These are phyloP conservation scores for Strigops habroptila DNA, from an alignment of 2,113 vertebrate genomes.

Conservation along the genomic window DNA sequence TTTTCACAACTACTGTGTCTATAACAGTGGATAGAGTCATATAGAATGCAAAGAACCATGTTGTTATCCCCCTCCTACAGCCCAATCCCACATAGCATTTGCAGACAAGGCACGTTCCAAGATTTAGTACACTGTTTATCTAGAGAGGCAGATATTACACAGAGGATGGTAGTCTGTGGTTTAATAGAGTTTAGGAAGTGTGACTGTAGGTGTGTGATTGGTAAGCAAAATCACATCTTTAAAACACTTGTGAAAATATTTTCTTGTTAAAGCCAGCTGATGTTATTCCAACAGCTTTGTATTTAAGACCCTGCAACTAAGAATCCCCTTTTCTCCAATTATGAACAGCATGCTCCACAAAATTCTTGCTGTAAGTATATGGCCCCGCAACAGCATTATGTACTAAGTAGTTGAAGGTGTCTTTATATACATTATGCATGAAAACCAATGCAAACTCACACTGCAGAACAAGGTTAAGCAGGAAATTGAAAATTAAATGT, in stretches of 20 bases:
- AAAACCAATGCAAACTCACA: neutral
- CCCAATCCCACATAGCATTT: neutral
- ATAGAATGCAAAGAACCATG: neutral
- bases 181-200: neutral
- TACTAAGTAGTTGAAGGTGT: neutral
- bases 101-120: neutral
- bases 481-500: slow-evolving; percentile 36
- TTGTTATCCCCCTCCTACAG: neutral
- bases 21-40: neutral
- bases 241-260: neutral
- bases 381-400: neutral
- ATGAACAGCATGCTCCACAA: neutral
- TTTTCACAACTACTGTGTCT: neutral
- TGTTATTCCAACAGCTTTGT: neutral
- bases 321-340: neutral
- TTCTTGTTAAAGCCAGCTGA: neutral
- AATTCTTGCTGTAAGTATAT: neutral
- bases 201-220: neutral
- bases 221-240: neutral
- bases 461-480: slow-evolving; percentile 31
- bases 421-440: neutral
- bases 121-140: neutral
- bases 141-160: neutral
- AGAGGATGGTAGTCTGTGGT: neutral
- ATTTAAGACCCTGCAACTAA: neutral